Percentiles rank a stretch among this genome's conserved stretches.
Conservation (phyloP, 2,888 invertebrate species). For the Agrotis segetum region DNA sequence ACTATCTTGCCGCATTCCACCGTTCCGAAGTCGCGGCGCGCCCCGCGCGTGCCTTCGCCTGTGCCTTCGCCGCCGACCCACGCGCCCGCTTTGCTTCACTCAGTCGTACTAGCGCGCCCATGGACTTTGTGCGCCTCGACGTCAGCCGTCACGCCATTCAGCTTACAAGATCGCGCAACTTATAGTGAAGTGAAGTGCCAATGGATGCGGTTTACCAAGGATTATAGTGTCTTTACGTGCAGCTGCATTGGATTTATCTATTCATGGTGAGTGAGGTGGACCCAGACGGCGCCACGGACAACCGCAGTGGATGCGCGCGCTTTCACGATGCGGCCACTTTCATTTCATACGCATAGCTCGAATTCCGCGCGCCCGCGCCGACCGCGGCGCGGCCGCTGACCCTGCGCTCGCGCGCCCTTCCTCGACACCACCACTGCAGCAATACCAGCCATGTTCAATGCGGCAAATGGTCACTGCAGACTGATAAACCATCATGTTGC, state of each 20-base stretch:
- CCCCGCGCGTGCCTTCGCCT: conserved; percentile 88
- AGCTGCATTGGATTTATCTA: conserved; percentile 86
- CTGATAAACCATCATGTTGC: conserved; percentile 29
- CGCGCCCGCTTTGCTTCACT: conserved; percentile 91
- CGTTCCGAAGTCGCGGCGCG: conserved; percentile 88
- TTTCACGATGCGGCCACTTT: conserved; percentile 90
- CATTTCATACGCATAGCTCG: conserved; percentile 91
- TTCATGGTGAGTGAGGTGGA: conserved; percentile 87
- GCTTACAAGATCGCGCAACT: conserved; percentile 79
- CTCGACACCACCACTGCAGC: conserved; percentile 79
- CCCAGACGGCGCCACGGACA: conserved; percentile 74
- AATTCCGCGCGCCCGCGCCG: conserved; percentile 89
- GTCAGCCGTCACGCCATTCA: conserved; percentile 70
- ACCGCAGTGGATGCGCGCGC: conserved; percentile 87
- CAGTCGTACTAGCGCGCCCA: conserved; percentile 86
- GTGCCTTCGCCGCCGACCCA: conserved; percentile 92
- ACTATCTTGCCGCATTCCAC: conserved; percentile 86
- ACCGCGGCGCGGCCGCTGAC: conserved; percentile 89
- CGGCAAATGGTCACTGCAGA: conserved; percentile 44
- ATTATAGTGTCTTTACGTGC: conserved; percentile 81
- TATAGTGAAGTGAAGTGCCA: conserved; percentile 88
- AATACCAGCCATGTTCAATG: conserved; percentile 68
- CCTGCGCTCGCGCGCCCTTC: conserved; percentile 90
- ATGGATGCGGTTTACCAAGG: conserved; percentile 87
- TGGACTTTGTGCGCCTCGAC: conserved; percentile 77